A percentile compares a stretch with the other conserved stretches of the same genome.
Evolutionary conservation across 2,888 invertebrate genomes (phyloP).

Genomic region (Drosophila prostipennis): DNA sequence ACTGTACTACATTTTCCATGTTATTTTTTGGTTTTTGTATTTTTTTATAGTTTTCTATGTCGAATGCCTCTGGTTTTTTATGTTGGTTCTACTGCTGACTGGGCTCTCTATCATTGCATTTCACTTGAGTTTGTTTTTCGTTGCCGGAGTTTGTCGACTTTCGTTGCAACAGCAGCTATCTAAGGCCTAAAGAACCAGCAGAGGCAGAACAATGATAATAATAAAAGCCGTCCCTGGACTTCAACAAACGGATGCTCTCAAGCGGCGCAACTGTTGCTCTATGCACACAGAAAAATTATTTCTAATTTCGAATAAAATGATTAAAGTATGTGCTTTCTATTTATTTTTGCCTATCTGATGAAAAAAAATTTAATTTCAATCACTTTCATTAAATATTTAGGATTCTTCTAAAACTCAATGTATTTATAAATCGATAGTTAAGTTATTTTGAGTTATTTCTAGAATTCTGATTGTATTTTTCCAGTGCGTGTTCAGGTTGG

Average conservation of each 20-base stretch:
- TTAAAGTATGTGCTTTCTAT: too few relatives aligned
- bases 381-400: too few relatives aligned
- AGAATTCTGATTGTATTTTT: neutral
- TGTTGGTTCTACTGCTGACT: conserved; percentile 26
- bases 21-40: conserved; percentile 37
- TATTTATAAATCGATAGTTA: too few relatives aligned
- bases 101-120: conserved; percentile 66
- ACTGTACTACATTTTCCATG: conserved; percentile 13
- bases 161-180: conserved; percentile 30
- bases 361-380: too few relatives aligned
- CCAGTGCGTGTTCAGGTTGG: conserved; percentile 31
- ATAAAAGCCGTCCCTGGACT: conserved; percentile 51
- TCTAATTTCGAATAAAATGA: too few relatives aligned
- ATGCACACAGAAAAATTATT: conserved; percentile 1
- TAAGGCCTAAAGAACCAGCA: conserved; percentile 29
- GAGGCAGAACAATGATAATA: conserved; percentile 42
- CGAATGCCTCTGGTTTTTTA: conserved; percentile 49
- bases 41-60: conserved; percentile 46
- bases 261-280: conserved; percentile 61
- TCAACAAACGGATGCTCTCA: conserved; percentile 66
- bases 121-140: conserved; percentile 59
- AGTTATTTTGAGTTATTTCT: neutral
- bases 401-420: too few relatives aligned
- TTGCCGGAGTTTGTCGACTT: conserved; percentile 37
- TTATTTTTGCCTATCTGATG: too few relatives aligned